Percentiles rank a stretch among this genome's conserved stretches.
phyloP scores from a whole-genome alignment of 2,797 vertebrate genomes.

The Jordanella pulchra region DNA sequence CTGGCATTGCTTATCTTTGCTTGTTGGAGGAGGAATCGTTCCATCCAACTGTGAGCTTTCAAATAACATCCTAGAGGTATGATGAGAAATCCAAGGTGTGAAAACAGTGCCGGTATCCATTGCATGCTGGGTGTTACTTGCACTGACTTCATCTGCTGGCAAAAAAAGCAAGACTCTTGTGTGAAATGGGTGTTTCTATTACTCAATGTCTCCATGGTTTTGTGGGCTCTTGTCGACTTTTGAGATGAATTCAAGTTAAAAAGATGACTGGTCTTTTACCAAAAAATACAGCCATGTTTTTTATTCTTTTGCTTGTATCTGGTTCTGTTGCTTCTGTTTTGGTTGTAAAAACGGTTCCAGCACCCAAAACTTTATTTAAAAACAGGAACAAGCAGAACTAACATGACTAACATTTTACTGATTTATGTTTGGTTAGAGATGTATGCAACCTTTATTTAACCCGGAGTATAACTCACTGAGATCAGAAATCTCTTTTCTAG shows the following conservation, averaged over 20 bases:
- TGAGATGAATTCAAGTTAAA: conserved; percentile 14
- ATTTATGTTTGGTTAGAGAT: conserved; percentile 8
- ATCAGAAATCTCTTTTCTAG: no score
- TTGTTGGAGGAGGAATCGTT: neutral
- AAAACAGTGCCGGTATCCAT: neutral
- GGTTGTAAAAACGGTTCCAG: conserved; percentile 3
- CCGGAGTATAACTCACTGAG: no score
- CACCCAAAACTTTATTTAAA: neutral
- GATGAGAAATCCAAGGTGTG: neutral
- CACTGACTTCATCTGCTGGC: neutral
- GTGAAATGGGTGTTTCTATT: conserved; percentile 7
- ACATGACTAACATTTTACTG: neutral
- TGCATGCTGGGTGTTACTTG: neutral
- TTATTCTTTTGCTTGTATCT: neutral
- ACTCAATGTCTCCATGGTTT: conserved; percentile 12
- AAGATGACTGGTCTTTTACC: neutral
- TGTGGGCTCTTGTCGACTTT: neutral
- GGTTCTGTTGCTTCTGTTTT: neutral
- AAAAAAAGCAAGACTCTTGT: neutral
- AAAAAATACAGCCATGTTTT: neutral
- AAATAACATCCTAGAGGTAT: neutral
- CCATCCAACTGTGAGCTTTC: neutral
- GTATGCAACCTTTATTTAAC: no score
- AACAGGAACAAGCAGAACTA: neutral
- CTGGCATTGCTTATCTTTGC: conserved; percentile 3